Conservation (phyloP, 1,140 invertebrate genomes). For the Bombus affinis region DNA sequence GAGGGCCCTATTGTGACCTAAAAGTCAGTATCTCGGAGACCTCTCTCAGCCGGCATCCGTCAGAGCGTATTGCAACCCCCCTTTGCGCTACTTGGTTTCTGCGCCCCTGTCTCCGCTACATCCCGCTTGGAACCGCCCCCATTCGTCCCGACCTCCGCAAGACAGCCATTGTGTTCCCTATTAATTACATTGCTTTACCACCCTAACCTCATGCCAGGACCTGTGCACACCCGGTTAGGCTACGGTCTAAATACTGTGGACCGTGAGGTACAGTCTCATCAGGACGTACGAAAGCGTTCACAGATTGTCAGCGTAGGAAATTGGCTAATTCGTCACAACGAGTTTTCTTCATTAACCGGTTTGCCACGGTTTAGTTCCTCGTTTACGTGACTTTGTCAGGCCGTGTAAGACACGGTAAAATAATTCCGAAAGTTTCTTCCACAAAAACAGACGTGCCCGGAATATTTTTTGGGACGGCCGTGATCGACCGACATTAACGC, state of each 20-base stretch:
- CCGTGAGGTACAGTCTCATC: constrained; percentile 62
- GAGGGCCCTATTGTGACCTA: constrained; percentile 71
- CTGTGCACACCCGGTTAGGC: constrained; percentile 60
- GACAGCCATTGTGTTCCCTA: constrained; percentile 76
- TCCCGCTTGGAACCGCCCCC: constrained; percentile 53
- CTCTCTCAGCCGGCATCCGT: constrained; percentile 71
- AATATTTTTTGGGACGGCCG: background rate
- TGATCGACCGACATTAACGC: no score
- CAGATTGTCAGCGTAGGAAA: constrained; percentile 62
- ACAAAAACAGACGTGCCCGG: background rate
- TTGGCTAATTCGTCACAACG: constrained; percentile 50
- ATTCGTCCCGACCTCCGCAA: constrained; percentile 68
- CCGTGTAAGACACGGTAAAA: background rate
- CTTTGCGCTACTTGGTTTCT: constrained; percentile 57
- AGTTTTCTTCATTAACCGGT: constrained; percentile 34
- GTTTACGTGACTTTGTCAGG: constrained; percentile 14
- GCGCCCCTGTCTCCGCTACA: constrained; percentile 41
- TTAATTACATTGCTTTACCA: constrained; percentile 74
- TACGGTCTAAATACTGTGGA: constrained; percentile 71
- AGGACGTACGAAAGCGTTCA: constrained; percentile 48
- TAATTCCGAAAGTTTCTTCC: background rate
- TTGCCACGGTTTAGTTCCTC: constrained; percentile 35
- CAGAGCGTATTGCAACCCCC: constrained; percentile 71
- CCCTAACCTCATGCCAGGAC: constrained; percentile 29
- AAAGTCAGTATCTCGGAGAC: constrained; percentile 71